These are phyloP conservation scores for Hoplostethus mediterraneus DNA, from an alignment of 2,797 vertebrate genomes.

Conservation along the genomic window DNA sequence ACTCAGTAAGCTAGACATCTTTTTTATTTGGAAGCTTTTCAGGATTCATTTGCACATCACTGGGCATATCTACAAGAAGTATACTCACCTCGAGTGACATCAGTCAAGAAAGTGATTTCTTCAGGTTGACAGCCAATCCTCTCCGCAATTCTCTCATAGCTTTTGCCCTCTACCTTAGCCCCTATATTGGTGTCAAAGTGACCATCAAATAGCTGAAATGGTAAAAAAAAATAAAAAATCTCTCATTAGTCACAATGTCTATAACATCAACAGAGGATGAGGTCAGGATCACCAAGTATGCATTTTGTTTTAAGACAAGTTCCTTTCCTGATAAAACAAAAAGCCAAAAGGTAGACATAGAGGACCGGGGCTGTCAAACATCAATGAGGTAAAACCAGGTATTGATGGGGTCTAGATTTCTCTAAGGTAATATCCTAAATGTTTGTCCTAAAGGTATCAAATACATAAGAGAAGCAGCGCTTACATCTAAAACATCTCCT, in stretches of 20 bases:
- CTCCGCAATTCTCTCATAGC: conserved; percentile 91
- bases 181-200: conserved; percentile 97
- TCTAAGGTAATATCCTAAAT: background rate
- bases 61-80: background rate
- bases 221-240: background rate
- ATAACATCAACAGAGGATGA: background rate
- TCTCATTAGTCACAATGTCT: background rate
- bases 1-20: background rate
- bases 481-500: conserved; percentile 93
- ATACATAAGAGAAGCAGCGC: conserved; percentile 2
- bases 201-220: conserved; percentile 91
- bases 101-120: conserved; percentile 95
- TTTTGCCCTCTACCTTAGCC: conserved; percentile 93
- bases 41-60: background rate
- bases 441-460: background rate
- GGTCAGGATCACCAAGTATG: background rate
- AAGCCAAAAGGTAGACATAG: no score
- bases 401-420: background rate
- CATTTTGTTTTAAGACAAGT: no score
- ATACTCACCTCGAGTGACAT: conserved; percentile 88
- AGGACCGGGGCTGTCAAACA: no score
- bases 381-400: no score
- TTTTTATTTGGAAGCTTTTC: background rate
- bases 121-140: conserved; percentile 91
- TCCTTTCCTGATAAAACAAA: no score